A percentile compares a stretch with the other conserved stretches of the same genome.
Conservation (phyloP, 2,888 invertebrate species). For the Chymomyza caudatula region DNA sequence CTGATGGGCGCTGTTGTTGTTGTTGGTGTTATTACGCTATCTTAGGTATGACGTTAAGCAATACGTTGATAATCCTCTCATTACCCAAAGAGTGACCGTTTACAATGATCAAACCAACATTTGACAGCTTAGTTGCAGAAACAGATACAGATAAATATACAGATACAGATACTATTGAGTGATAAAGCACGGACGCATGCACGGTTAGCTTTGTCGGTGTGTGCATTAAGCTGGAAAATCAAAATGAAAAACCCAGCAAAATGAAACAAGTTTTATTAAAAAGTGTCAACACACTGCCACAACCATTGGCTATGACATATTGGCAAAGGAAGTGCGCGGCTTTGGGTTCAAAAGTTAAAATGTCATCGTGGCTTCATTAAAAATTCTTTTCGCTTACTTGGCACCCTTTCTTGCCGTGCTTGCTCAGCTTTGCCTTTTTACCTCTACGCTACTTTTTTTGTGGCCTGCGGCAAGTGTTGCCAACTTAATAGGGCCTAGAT, state of each 20-base stretch:
- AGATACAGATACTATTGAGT: too few species aligned
- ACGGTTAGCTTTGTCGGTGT: conserved; percentile 5
- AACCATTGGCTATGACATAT: conserved; percentile 24
- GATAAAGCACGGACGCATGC: conserved; percentile 1
- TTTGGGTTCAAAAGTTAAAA: conserved; percentile 33
- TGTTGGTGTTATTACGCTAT: neutral
- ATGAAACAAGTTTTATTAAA: conserved; percentile 45
- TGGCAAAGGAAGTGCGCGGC: conserved; percentile 10
- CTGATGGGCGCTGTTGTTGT: neutral
- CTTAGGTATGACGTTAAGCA: neutral
- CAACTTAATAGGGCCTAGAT: conserved; percentile 22
- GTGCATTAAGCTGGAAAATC: conserved; percentile 22
- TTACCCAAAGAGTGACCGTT: neutral
- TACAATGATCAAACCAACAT: neutral
- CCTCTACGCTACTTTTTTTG: neutral
- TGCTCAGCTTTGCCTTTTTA: neutral
- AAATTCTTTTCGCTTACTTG: conserved; percentile 34
- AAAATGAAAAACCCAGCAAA: conserved; percentile 33
- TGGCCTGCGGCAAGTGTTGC: neutral
- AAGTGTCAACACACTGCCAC: conserved; percentile 32
- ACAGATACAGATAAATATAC: too few species aligned
- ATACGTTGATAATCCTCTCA: neutral
- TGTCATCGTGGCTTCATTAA: conserved; percentile 54
- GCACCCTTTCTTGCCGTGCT: conserved; percentile 1
- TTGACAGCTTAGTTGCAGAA: neutral